These are phyloP conservation scores for Laupala kohalensis DNA, from an alignment of 1,140 invertebrate species.

Conservation along the genomic window DNA sequence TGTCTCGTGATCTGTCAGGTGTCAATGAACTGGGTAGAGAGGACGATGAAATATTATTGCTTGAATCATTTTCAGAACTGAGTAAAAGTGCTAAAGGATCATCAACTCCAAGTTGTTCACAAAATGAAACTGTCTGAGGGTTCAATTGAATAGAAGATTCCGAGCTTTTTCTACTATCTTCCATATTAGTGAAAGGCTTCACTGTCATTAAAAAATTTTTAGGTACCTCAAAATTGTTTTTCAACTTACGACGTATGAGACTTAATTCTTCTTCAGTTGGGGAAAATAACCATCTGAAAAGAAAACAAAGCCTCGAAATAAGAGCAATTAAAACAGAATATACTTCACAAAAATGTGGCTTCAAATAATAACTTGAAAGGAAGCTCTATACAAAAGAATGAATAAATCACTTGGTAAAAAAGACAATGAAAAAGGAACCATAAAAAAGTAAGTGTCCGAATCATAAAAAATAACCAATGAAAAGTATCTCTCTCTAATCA, in stretches of 20 bases:
- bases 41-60: background rate
- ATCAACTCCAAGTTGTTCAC: conserved; percentile 61
- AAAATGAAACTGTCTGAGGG: conserved; percentile 69
- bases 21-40: conserved; percentile 13
- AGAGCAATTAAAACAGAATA: no score
- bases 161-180: conserved; percentile 2
- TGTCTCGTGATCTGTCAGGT: conserved; percentile 3
- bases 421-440: no score
- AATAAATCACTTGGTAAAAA: no score
- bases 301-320: no score
- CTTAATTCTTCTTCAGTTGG: conserved; percentile 63
- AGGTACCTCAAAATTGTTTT: conserved; percentile 51
- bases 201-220: conserved; percentile 65
- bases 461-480: no score
- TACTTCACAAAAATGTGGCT: no score
- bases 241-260: conserved; percentile 47
- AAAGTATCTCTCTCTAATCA: no score
- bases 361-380: no score
- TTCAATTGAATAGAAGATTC: conserved; percentile 43
- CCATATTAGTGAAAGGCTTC: conserved; percentile 41
- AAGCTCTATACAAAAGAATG: no score
- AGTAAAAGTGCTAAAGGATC: conserved; percentile 51
- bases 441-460: no score
- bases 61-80: conserved; percentile 21
- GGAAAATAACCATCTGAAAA: conserved; percentile 54